Conservation (phyloP, 2,797 vertebrate genomes). For the Pseudochirops corinnae region DNA sequence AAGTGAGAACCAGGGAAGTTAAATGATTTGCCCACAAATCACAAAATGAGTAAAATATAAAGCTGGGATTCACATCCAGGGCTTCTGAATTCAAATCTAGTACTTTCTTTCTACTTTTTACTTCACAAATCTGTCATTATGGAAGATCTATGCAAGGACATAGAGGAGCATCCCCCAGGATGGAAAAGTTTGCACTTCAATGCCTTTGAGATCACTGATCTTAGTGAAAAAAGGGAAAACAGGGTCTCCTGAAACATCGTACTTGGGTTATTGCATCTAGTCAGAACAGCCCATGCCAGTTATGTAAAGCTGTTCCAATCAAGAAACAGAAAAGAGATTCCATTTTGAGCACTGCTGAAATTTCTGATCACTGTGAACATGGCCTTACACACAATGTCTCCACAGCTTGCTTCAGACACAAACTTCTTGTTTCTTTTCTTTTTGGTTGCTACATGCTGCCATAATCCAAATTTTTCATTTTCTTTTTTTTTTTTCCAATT, state of each 20-base stretch:
- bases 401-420: not conserved
- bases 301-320: not conserved
- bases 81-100: not conserved
- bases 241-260: not conserved
- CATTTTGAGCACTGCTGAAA: not conserved
- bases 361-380: not conserved
- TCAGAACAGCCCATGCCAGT: not conserved
- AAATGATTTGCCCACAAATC: not conserved
- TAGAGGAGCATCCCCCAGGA: not conserved
- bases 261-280: not conserved
- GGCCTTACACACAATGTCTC: not conserved
- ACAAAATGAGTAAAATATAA: not conserved
- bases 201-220: not conserved
- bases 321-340: not conserved
- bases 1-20: not conserved
- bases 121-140: not conserved
- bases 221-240: constrained; percentile 5
- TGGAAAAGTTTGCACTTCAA: not conserved
- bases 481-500: constrained; percentile 16
- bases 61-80: not conserved
- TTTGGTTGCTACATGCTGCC: not conserved
- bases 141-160: not conserved
- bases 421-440: constrained; percentile 39
- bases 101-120: not conserved
- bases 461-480: constrained; percentile 18